Evolutionary conservation across 2,888 invertebrate species (phyloP), one percentile per base, ranked within the genome.

Genomic region (Synergus gifuensis): DNA sequence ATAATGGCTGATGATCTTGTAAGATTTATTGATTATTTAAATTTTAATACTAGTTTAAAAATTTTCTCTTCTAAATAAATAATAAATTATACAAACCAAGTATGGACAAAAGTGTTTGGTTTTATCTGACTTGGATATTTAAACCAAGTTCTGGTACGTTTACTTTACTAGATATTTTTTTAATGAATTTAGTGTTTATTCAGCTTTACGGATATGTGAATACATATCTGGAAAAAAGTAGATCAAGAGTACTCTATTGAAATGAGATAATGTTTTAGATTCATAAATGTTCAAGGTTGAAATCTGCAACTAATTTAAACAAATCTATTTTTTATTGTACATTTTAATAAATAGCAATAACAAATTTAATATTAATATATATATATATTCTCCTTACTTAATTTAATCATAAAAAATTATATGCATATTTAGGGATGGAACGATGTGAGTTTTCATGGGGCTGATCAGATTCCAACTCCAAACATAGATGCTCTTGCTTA

Each of bases 371-470:
- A 36, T 2, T 36, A 36, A 0, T 36, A 4, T 36, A 36, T 0
- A 0, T 36, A 4, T 36, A 36, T 0, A 36, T 36, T 36, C 36
- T 36, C 36, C 2, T 0, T 36, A 36, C 4, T 4, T 36, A 36
- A 36, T 22, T 22, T 22, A 22, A 22, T 22, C 22, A 22, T 22
- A 22, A 22, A 22, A 22, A 22, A 22, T 22, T 22, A 22, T 22
- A 22, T 22, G 1, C 22, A 22, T 22, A 22, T n/a, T 66, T 28
- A 92, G 98, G 98, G 98, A 8, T 97, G 97, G 95, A 97, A 98
- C 89, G 98, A 98, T 91, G 96, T 98, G 2, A 96, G 98, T 79
- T 98, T 96, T 89, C 98, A 98, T 87, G 98, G 98, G 0, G 95
- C 96, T 0, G 94, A 96, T 86, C 96, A 98, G 93, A 97, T 98